Evolutionary conservation across 1,140 invertebrate genomes (phyloP), one percentile per base, ranked within the genome.

Genomic region (Listronotus bonariensis): DNA sequence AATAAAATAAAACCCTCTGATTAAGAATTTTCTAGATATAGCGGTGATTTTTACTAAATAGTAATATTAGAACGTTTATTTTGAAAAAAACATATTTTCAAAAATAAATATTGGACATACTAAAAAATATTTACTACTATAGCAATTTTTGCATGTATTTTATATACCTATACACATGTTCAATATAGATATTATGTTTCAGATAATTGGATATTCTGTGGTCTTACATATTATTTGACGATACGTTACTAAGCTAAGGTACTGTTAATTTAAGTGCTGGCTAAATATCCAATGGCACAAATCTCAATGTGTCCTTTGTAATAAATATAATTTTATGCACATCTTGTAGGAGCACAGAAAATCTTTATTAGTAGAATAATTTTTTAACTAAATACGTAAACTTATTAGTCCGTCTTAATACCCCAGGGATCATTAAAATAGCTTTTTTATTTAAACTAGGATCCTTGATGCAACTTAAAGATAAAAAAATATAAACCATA

Each of bases 131-230:
- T 10, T 52, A 17, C 15, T 60, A 52, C 26, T 53, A 43, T 43
- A 45, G 48, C 34, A 17, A 59, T 62, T 63, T 63, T 52, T 63
- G 51, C 43, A 63, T 41, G 40, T 63, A 53, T 63, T 63, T 53
- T 63, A 63, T 63, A 63, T 53, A 63, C 51, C 40, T 63, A 63
- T 63, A 63, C 52, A 61, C 48, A 40, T 49, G 32, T 59, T 59
- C 43, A 14, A 49, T 34, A 34, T 49, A 51, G 57, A 40, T 46
- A 45, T 32, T 11, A 40, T 54, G 6, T 11, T 34, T 15, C 41
- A 40, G 17, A 9, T 11, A 14, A 15, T 26, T 1, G 26, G 46
- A 20, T 5, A 32, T 51, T 20, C 20, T 17, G 15, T 10, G 10
- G 10, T 20, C 48, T 51, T 51, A 18, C 0, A 2, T 8, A 12